Conservation (phyloP, 2,113 vertebrate genomes). For the Hippoglossus stenolepis region DNA sequence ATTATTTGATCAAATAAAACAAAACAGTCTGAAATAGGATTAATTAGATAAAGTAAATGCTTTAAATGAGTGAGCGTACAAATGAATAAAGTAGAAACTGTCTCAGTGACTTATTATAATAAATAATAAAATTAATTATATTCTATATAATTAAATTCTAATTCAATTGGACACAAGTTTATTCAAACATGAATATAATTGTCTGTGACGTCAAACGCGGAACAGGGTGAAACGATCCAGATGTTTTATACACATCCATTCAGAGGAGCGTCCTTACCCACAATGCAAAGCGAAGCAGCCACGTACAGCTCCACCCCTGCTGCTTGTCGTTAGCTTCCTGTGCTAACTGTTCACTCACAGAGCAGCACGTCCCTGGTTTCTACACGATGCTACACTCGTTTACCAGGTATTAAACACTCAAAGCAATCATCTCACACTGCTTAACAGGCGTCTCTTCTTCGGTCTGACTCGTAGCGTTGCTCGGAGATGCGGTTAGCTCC, state of each 20-base stretch:
- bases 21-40: no score
- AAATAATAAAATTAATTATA: no score
- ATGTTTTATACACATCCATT: background rate
- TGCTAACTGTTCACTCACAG: background rate
- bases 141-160: no score
- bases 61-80: no score
- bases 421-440: fast-evolving
- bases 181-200: no score
- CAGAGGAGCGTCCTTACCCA: constrained; percentile 62
- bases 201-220: no score
- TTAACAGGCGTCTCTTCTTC: background rate
- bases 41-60: no score
- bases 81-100: no score
- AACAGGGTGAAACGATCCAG: background rate
- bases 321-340: background rate
- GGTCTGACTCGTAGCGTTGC: background rate
- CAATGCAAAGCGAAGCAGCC: constrained; percentile 75
- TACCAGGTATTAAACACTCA: constrained; percentile 22
- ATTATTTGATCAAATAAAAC: no score
- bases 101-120: no score
- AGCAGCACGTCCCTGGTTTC: background rate
- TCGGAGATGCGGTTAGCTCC: background rate
- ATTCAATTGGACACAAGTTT: no score
- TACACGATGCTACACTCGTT: constrained; percentile 34
- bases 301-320: constrained; percentile 67